A percentile compares a stretch with the other conserved stretches of the same genome.
These are phyloP conservation scores for Polietes domitor DNA, from an alignment of 2,888 invertebrate genomes.

Conservation along the genomic window DNA sequence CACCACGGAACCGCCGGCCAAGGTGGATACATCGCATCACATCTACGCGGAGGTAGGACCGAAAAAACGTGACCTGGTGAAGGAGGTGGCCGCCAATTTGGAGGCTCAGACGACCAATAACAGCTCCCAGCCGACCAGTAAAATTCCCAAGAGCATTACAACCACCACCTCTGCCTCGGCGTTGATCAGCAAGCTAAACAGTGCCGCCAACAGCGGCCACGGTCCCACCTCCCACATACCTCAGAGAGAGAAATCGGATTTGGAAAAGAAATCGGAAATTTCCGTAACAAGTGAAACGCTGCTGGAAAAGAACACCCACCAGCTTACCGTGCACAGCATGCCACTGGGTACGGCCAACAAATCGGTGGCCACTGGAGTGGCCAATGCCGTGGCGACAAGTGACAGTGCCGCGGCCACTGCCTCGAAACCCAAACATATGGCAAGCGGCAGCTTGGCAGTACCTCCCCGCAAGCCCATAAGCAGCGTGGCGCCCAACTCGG, in stretches of 20 bases:
- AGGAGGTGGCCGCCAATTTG: constrained; percentile 68
- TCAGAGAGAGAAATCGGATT: constrained; percentile 56
- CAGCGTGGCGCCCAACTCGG: constrained; percentile 91
- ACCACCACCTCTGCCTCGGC: constrained; percentile 71
- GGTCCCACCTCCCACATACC: constrained; percentile 39
- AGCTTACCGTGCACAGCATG: constrained; percentile 83
- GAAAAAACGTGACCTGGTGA: constrained; percentile 73
- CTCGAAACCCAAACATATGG: constrained; percentile 79
- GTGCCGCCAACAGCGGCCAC: constrained; percentile 32
- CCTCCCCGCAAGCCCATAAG: constrained; percentile 90
- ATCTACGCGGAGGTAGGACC: constrained; percentile 80
- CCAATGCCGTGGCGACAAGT: constrained; percentile 71
- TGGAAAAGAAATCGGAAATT: constrained; percentile 72
- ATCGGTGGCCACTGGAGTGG: constrained; percentile 78
- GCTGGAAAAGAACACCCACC: constrained; percentile 78
- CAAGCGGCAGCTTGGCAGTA: constrained; percentile 77
- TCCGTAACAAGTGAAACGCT: constrained; percentile 77
- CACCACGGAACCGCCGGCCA: constrained; percentile 84
- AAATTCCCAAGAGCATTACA: constrained; percentile 76
- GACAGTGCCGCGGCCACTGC: constrained; percentile 34
- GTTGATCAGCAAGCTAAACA: constrained; percentile 74
- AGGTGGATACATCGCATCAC: constrained; percentile 92
- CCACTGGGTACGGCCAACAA: constrained; percentile 81
- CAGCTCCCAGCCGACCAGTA: constrained; percentile 68
- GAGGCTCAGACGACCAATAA: constrained; percentile 67